Conservation (phyloP, 2,888 invertebrate genomes). For the Antitype chi region DNA sequence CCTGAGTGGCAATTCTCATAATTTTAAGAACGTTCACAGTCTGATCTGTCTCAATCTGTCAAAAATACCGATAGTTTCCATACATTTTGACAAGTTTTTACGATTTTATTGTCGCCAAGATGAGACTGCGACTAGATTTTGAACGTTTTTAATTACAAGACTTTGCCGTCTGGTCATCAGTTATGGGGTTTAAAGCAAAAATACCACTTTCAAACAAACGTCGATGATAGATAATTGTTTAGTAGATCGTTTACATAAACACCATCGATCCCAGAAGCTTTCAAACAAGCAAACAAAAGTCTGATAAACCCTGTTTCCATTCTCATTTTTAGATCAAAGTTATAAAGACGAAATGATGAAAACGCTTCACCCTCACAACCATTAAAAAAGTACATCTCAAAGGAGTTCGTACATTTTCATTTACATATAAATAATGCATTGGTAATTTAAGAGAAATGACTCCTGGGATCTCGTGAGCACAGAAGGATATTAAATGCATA, state of each 20-base stretch:
- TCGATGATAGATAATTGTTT: neutral
- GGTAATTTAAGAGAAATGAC: slow-evolving; percentile 81
- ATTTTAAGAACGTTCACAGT: no score
- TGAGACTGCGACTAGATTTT: no score
- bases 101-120: no score
- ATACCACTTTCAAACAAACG: neutral
- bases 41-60: no score
- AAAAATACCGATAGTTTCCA: no score
- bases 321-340: slow-evolving; percentile 31
- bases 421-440: slow-evolving; percentile 84
- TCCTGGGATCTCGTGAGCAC: slow-evolving; percentile 71
- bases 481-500: slow-evolving; percentile 79
- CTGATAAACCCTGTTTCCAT: slow-evolving; percentile 11
- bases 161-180: neutral
- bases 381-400: slow-evolving; percentile 64
- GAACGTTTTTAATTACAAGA: no score
- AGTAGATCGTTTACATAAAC: neutral
- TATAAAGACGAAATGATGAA: slow-evolving; percentile 53
- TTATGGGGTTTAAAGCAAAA: neutral
- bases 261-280: slow-evolving; percentile 17
- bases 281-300: slow-evolving; percentile 48
- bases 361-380: slow-evolving; percentile 52
- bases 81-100: no score
- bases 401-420: slow-evolving; percentile 77
- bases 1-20: no score